Base-by-base conservation (phyloP, 1,140 invertebrate genomes). In the Spodoptera frugiperda region DNA sequence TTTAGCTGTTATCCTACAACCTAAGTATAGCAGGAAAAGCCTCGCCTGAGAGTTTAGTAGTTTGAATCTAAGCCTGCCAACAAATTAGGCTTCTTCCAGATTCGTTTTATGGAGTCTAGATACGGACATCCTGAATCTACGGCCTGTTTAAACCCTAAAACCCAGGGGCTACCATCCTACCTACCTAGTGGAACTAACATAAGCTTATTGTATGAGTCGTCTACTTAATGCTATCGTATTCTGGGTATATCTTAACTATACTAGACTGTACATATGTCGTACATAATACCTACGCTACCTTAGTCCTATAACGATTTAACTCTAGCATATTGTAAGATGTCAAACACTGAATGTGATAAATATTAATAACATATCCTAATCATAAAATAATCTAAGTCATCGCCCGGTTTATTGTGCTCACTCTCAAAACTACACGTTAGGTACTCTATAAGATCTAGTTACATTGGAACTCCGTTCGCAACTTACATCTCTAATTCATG, bases 381-480 rank as follows among this genome's bases (percentile, higher is more conserved):
- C n/a, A 74, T 74, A 57, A 57, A 57, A 46, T 53, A 76, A 81
- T 70, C 77, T 82, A 81, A 75, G 86, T 86, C 87, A 89, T 87
- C 87, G 86, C 87, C 86, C 87, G 86, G 82, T 83, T 65, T 70
- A 70, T 51, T 61, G 19, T 68, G 57, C 57, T 71, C 53, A 15
- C 48, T 72, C 54, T 73, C 55, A 73, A 49, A 59, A 14, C 71
- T 73, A 59, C 5, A 10, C 9, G 9, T 9, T 44, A 17, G 4
- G 15, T 25, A 30, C 44, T 73, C 39, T 12, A 30, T 61, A 25
- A 65, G 65, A 10, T 67, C 65, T 30, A 59, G 48, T 54, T 76
- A 76, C 63, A 67, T 75, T 76, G 51, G 63, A 76, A 76, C 74
- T 76, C 30, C 48, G 8, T 25, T 48, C 48, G 6, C 61, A 44